phyloP scores from a whole-genome alignment of 2,888 invertebrate genomes.

The Agrotis segetum region DNA sequence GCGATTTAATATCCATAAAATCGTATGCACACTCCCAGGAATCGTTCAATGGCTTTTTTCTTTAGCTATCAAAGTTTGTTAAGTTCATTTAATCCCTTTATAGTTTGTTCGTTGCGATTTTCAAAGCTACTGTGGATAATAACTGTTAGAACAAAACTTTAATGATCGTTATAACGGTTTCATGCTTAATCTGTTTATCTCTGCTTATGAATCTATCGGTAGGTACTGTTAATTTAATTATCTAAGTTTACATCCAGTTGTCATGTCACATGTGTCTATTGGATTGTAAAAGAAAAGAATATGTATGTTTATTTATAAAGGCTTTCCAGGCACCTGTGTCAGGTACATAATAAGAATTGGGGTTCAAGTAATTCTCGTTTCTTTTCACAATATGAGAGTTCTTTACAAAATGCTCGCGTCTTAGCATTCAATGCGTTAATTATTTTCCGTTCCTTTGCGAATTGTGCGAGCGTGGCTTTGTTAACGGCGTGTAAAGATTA shows the following conservation, averaged over 20 bases:
- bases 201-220: no score
- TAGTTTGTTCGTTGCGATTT: conserved; percentile 17
- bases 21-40: conserved; percentile 36
- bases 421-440: conserved; percentile 81
- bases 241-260: neutral
- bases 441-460: conserved; percentile 82
- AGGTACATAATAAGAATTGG: conserved; percentile 16
- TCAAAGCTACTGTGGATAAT: conserved; percentile 10
- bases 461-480: conserved; percentile 82
- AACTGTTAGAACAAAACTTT: neutral
- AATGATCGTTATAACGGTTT: neutral
- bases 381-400: conserved; percentile 65
- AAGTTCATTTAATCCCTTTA: conserved; percentile 47
- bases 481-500: conserved; percentile 80
- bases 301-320: neutral
- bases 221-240: no score
- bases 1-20: conserved; percentile 57
- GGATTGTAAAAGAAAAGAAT: conserved; percentile 1
- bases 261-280: neutral
- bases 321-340: no score
- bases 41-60: conserved; percentile 41
- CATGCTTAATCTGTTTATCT: neutral
- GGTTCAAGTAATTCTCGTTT: conserved; percentile 62
- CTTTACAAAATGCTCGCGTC: conserved; percentile 60
- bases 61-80: conserved; percentile 41